Base-by-base conservation (phyloP, 2,113 vertebrate species). In the Damaliscus lunatus region DNA sequence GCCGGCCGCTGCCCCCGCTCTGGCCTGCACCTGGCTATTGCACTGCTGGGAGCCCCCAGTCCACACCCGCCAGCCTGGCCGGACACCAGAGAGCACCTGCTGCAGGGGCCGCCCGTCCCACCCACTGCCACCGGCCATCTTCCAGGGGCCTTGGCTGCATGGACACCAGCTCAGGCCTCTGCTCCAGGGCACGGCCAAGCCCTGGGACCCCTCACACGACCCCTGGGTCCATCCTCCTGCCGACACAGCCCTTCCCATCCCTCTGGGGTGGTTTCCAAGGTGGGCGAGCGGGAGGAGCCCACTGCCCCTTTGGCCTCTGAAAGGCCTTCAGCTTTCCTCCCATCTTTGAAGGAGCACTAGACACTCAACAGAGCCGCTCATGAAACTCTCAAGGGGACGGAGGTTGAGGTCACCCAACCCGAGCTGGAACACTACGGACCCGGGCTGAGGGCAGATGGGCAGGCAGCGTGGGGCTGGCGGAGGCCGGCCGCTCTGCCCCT, bases 401-500 rank as follows among this genome's bases (percentile, higher is more conserved):
- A 88, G 48, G 40, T 3, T 9, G 29, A 27, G 36, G 40, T 13
- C 23, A 13, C 40, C 60, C 6, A 2, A 2, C 23, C 60, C 14
- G 31, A 5, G 40, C 10, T 48, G 31, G 40, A 29, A 27, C 4
- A 0, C 16, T 2, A 33, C 36, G 9, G 27, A 10, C 21, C 81
- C 21, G 21, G 50, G 19, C 78, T 17, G 3, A 57, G 43, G 52
- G 4, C 62, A 16, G 25, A 6, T 0, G 40, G 31, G 77, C 31
- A 31, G 86, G 77, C 52, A 40, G n/a, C 6, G 1, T 9, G 46
- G 40, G 33, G 33, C 80, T 7, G 33, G 31, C 17, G 6, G 36
- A 6, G 67, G n/a, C 19, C 2, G 1, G n/a, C 67, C 2, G 0
- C 67, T 43, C 64, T 3, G 40, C 55, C 10, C 92, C 99, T 97